These are phyloP conservation scores for Probosciger aterrimus DNA, from an alignment of 2,113 vertebrate species.

Conservation along the genomic window DNA sequence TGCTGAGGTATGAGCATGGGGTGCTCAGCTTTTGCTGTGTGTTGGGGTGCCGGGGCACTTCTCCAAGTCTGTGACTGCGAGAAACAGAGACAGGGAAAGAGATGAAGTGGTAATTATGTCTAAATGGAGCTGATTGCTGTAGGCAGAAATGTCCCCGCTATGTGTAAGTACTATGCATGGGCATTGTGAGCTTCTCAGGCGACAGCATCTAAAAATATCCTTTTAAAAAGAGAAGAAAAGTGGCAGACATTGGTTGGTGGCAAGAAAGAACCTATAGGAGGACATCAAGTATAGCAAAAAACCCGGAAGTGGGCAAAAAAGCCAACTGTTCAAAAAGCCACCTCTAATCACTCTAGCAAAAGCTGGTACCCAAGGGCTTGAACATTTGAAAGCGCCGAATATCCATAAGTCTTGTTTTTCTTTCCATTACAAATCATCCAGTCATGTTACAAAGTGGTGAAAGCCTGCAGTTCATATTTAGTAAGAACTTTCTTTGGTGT, in stretches of 20 bases:
- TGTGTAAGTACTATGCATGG: accelerated
- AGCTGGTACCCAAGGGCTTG: background rate
- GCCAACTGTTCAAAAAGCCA: background rate
- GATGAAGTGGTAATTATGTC: background rate
- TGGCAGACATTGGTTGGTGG: background rate
- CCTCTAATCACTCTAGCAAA: background rate
- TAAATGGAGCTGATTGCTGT: background rate
- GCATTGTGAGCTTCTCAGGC: background rate
- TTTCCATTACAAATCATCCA: background rate
- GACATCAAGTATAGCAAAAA: background rate
- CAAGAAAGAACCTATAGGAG: background rate
- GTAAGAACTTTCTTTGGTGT: background rate
- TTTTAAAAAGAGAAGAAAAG: background rate
- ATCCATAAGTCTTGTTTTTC: background rate
- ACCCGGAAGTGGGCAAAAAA: background rate
- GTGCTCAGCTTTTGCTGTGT: background rate
- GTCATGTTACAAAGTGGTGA: background rate
- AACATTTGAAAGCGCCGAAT: background rate
- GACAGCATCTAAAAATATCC: background rate
- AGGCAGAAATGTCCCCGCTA: background rate
- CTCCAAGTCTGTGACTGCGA: background rate
- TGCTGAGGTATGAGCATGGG: background rate
- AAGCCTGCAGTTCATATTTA: background rate
- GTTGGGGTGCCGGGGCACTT: accelerated
- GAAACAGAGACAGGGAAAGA: background rate